Conservation (phyloP, 2,888 invertebrate species). For the Pyrrhia umbra region DNA sequence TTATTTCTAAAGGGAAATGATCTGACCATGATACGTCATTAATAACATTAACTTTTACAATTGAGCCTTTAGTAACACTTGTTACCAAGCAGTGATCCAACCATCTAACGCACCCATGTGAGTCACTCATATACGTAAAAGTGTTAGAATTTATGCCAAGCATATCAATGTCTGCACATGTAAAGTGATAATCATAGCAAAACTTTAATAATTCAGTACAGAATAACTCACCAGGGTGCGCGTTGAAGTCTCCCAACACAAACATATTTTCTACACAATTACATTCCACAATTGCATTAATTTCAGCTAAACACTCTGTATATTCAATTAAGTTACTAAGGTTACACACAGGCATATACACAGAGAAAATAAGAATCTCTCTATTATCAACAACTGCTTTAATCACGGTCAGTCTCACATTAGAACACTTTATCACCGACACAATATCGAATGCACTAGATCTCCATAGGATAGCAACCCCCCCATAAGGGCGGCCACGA, state of each 20-base stretch:
- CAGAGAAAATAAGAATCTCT: not conserved
- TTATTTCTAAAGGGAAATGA: slow-evolving; percentile 9
- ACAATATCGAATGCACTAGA: not conserved
- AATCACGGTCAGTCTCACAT: no score
- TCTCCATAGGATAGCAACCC: not conserved
- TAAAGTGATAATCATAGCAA: no score
- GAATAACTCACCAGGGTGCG: no score
- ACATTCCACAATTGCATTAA: slow-evolving; percentile 11
- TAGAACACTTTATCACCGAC: not conserved
- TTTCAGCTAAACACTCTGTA: not conserved
- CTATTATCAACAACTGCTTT: not conserved
- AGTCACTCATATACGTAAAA: no score
- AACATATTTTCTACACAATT: slow-evolving; percentile 7
- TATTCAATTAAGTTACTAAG: not conserved
- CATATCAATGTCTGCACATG: no score
- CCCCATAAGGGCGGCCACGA: not conserved
- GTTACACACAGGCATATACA: slow-evolving; percentile 1
- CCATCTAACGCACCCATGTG: no score
- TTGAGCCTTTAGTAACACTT: slow-evolving; percentile 8
- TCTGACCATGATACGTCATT: slow-evolving; percentile 12
- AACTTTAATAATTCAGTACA: no score
- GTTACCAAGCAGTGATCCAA: no score
- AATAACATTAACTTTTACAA: slow-evolving; percentile 13
- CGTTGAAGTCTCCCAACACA: no score
- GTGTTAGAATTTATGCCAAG: no score